phyloP scores from a whole-genome alignment of 2,113 vertebrate genomes.

The Chionis minor region DNA sequence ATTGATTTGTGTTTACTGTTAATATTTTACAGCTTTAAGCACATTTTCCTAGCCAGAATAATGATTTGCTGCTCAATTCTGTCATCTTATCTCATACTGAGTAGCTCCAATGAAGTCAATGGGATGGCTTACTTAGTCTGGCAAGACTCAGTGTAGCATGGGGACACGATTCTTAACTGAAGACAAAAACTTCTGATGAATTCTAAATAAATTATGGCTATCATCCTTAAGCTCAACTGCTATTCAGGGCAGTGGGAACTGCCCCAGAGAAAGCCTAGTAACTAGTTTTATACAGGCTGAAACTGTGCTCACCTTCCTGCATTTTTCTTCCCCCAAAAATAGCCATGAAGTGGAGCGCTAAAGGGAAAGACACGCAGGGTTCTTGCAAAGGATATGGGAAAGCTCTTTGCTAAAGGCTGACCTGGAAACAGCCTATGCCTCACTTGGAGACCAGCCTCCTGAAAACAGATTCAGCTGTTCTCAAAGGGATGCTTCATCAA shows the following conservation, averaged over 20 bases:
- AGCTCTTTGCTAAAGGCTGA: background rate
- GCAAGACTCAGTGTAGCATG: background rate
- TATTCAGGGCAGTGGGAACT: background rate
- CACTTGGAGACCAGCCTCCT: background rate
- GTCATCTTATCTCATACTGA: background rate
- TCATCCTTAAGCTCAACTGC: background rate
- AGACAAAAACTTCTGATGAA: background rate
- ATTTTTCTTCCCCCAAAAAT: background rate
- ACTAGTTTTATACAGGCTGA: background rate
- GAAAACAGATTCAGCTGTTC: background rate
- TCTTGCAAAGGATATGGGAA: background rate
- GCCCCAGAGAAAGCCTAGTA: background rate
- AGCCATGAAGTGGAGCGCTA: background rate
- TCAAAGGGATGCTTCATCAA: background rate
- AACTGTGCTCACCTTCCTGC: background rate
- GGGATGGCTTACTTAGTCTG: background rate
- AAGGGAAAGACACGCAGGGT: background rate
- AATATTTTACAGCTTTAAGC: conserved; percentile 23
- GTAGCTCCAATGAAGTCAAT: background rate
- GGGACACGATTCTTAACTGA: background rate
- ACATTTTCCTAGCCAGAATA: background rate
- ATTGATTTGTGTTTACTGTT: conserved; percentile 36
- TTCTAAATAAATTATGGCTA: background rate
- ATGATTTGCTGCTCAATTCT: background rate
- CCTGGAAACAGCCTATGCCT: background rate